A percentile compares a stretch with the other conserved stretches of the same genome.
These are phyloP conservation scores for Cyanoramphus novaezelandiae DNA, from an alignment of 2,113 vertebrate species.

Conservation along the genomic window DNA sequence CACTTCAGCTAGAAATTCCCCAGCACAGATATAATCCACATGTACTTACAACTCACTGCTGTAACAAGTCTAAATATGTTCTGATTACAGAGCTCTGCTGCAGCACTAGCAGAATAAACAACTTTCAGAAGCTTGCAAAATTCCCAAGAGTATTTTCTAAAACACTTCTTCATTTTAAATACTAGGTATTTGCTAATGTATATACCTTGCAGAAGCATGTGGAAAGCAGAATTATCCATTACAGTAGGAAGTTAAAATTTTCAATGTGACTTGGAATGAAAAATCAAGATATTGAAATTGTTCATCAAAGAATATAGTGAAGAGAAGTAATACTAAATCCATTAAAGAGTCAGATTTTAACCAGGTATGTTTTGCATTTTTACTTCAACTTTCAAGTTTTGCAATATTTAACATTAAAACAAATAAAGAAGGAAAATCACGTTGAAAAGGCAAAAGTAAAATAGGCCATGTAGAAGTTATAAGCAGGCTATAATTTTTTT, in stretches of 20 bases:
- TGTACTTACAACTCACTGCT: fast-evolving
- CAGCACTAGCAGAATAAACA: background rate
- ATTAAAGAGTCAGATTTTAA: background rate
- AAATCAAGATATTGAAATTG: background rate
- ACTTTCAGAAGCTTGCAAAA: background rate
- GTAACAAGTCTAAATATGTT: background rate
- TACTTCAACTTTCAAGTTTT: background rate
- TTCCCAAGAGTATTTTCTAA: background rate
- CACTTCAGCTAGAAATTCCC: slow-evolving; percentile 29
- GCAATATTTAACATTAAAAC: background rate
- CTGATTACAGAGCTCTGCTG: background rate
- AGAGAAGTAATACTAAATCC: background rate
- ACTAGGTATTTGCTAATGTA: background rate
- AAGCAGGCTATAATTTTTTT: background rate
- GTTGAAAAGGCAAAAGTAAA: background rate
- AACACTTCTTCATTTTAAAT: background rate
- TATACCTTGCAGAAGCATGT: fast-evolving
- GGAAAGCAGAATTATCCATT: background rate
- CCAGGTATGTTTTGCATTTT: background rate
- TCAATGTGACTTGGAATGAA: background rate
- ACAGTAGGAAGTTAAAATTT: background rate
- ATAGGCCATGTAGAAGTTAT: background rate
- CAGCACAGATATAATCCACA: background rate
- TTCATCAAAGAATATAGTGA: background rate
- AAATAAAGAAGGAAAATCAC: background rate